Evolutionary conservation across 1,140 invertebrate genomes (phyloP).

Genomic region (Brachionus paranguensis): DNA sequence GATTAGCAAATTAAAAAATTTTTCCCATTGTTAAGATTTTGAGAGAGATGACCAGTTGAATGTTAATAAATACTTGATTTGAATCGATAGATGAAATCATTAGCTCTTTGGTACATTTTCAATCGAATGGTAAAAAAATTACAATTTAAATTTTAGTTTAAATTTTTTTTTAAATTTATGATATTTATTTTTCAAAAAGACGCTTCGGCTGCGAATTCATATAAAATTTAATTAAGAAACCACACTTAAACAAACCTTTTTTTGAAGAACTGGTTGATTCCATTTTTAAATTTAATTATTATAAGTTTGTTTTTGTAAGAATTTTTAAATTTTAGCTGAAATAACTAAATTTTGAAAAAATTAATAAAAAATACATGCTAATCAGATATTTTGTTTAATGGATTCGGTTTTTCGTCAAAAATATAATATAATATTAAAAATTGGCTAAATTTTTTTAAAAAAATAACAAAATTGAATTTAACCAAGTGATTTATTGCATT

Average conservation of each 20-base stretch:
- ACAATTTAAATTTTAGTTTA: too few relatives aligned
- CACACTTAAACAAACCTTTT: slow-evolving; percentile 18
- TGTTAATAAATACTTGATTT: background rate
- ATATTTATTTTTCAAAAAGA: background rate
- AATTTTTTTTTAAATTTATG: background rate
- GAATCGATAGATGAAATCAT: background rate
- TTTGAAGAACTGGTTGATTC: background rate
- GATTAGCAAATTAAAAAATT: too few relatives aligned
- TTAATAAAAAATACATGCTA: background rate
- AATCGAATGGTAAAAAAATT: background rate
- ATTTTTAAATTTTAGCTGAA: background rate
- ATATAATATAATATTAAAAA: background rate
- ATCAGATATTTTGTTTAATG: background rate
- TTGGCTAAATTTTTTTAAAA: background rate
- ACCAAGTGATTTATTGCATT: background rate
- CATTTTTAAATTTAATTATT: background rate
- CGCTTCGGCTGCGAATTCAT: background rate
- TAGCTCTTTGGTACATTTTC: background rate
- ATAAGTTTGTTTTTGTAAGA: background rate
- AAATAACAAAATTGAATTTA: background rate
- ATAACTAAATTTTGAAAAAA: background rate
- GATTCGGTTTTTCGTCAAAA: background rate
- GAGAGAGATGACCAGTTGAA: background rate
- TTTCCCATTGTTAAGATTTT: too few relatives aligned
- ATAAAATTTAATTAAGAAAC: background rate